These are phyloP conservation scores for Hafferia zeledoni DNA, from an alignment of 2,797 vertebrate genomes.

Conservation along the genomic window DNA sequence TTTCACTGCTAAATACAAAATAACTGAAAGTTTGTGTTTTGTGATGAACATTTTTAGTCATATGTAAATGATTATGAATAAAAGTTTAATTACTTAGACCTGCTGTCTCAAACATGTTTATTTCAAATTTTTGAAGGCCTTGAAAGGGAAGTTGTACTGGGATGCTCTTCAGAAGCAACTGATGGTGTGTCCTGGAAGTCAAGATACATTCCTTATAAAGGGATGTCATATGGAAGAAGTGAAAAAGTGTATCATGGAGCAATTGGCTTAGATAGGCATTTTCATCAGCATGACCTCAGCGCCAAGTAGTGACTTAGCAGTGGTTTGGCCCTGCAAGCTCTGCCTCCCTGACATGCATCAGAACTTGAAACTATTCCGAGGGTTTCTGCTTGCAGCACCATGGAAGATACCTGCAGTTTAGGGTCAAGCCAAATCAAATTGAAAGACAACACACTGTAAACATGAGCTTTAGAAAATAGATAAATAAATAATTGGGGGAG, in stretches of 20 bases:
- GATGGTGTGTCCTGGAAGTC: background rate
- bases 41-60: conserved; percentile 11
- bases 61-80: conserved; percentile 48
- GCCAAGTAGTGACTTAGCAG: background rate
- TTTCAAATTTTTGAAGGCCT: background rate
- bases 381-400: background rate
- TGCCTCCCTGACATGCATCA: background rate
- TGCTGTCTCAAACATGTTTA: background rate
- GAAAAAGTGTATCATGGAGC: background rate
- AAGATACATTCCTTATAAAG: background rate
- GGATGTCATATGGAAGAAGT: background rate
- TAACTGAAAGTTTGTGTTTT: conserved; percentile 26
- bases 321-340: background rate
- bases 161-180: background rate
- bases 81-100: conserved; percentile 44
- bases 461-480: background rate
- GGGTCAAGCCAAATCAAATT: background rate
- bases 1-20: conserved; percentile 25
- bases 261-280: background rate
- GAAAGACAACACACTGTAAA: background rate
- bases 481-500: background rate
- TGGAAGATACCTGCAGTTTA: background rate
- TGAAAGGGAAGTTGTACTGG: background rate
- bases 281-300: background rate
- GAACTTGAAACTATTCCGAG: background rate